phyloP scores from a whole-genome alignment of 2,113 vertebrate genomes.

The Galemys pyrenaicus region DNA sequence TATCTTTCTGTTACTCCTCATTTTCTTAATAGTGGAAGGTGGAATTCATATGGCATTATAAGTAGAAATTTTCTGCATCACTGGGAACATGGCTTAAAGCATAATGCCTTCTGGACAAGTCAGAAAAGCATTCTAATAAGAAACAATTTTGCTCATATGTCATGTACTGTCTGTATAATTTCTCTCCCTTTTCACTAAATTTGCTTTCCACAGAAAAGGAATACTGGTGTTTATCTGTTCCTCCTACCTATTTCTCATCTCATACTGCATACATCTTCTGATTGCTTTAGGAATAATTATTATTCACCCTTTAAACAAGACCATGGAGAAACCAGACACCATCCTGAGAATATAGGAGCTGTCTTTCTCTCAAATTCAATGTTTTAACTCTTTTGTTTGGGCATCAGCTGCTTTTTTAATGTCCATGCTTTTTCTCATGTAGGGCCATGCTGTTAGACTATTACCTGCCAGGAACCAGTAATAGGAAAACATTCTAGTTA shows the following conservation, averaged over 20 bases:
- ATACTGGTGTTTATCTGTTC: constrained; percentile 14
- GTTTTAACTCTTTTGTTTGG: not conserved
- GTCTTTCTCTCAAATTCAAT: constrained; percentile 8
- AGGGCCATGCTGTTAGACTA: constrained; percentile 17
- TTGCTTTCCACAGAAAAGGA: constrained; percentile 7
- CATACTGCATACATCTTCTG: constrained; percentile 33
- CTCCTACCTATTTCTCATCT: constrained; percentile 30
- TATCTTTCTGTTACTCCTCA: not conserved
- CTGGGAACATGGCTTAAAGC: constrained; percentile 57
- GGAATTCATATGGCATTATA: constrained; percentile 46
- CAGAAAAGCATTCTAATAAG: constrained; percentile 61
- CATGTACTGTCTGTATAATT: constrained; percentile 33
- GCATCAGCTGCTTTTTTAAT: not conserved
- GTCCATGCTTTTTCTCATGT: not conserved
- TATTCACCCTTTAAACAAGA: constrained; percentile 2
- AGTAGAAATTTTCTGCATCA: constrained; percentile 67
- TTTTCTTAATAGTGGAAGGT: constrained; percentile 68
- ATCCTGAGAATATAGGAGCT: not conserved
- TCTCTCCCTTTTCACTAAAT: constrained; percentile 35
- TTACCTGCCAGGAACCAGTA: constrained; percentile 56
- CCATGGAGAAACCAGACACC: not conserved
- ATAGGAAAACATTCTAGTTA: constrained; percentile 64
- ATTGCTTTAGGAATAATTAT: constrained; percentile 54
- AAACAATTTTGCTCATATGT: constrained; percentile 52
- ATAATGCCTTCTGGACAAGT: constrained; percentile 55